Percentiles rank a stretch among this genome's conserved stretches.
Evolutionary conservation across 2,113 vertebrate species (phyloP).

Genomic region (Delphinapterus leucas): DNA sequence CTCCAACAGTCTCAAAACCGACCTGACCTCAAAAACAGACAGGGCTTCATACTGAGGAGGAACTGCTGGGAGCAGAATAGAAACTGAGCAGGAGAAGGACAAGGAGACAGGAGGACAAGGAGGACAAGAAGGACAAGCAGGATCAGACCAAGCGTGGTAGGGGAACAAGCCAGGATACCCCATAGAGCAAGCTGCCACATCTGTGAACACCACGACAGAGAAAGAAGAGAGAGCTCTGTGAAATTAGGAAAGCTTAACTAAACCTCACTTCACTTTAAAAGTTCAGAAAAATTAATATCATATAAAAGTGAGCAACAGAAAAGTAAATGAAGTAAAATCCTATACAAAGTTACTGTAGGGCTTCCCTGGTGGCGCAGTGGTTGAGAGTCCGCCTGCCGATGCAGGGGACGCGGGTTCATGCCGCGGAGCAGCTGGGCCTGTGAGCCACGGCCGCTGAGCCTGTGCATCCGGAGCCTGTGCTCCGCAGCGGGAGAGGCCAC

Average conservation of each 20-base stretch:
- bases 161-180: neutral
- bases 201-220: neutral
- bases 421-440: no score
- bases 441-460: no score
- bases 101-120: neutral
- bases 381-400: no score
- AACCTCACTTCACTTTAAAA: neutral
- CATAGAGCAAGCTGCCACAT: neutral
- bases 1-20: neutral
- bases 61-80: neutral
- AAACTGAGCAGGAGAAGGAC: neutral
- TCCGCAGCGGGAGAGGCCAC: no score
- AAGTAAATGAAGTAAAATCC: neutral
- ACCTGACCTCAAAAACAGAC: neutral
- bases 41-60: neutral
- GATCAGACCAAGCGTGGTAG: neutral
- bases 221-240: neutral
- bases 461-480: no score
- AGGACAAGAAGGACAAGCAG: neutral
- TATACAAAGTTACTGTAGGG: neutral
- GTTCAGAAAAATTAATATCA: neutral
- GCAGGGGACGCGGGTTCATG: no score
- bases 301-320: neutral
- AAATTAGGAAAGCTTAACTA: neutral
- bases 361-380: no score